Base-by-base conservation (phyloP, 2,888 invertebrate species). In the Lycocerus yunnanus region DNA sequence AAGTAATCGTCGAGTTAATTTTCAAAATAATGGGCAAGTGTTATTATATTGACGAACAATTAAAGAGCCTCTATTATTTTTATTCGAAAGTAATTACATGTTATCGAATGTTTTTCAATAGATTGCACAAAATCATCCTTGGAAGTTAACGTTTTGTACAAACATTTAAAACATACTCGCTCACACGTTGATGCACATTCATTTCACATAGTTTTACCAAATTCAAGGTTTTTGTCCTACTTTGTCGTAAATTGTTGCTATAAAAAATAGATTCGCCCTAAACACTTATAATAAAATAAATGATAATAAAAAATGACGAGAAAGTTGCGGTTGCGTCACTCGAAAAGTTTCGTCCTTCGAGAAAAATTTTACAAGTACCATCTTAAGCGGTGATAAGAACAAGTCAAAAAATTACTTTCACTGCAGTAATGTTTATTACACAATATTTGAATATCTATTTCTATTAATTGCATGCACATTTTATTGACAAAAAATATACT, bases 71-170 rank as follows among this genome's bases (percentile, higher is more conserved):
- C n/a, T 8, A 43, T 43, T 43, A 43, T 43, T 43, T 43, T 43
- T 43, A 43, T 43, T 43, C n/a, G 43, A 43, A 43, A 43, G 43
- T 43, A 43, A 43, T 43, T n/a, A 43, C n/a, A 43, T 43, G 43
- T 63, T 63, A 63, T 63, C 20, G 58, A 18, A 58, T 58, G 18
- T 59, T 58, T 58, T 58, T 58, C 68, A 58, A 68, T 58, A 18
- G 18, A 68, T 68, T 68, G 59, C 68, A 59, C 20, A 58, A 68
- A 68, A 8, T 14, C 20, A 68, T 68, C 68, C 68, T 68, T 68
- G 68, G 59, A 20, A 68, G n/a, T 68, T 20, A 68, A 59, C 20
- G 13, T 58, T 58, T 68, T 58, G 58, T 68, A 68, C 58, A 20
- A 43, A 58, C 58, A 58, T 68, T 58, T 58, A 58, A 58, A 58